Evolutionary conservation across 2,888 invertebrate genomes (phyloP), one percentile per base, ranked within the genome.

Genomic region (Diaprepes abbreviatus): DNA sequence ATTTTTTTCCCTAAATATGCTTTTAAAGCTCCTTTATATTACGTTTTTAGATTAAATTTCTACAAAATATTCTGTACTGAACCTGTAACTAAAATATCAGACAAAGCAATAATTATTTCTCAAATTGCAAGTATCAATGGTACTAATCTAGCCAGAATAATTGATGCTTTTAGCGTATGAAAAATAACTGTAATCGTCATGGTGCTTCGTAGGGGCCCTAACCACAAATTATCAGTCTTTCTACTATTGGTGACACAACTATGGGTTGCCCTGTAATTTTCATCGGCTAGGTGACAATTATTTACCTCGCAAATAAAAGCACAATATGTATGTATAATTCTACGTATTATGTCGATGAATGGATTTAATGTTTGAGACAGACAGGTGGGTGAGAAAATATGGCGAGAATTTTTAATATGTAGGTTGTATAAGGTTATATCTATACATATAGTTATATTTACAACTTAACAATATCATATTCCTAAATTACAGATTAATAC

Each of bases 241-340:
- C 52, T 55, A 31, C 67, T 33, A 67, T 67, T 67, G 67, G 62
- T 67, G 67, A 62, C 67, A 67, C 67, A 67, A 62, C 67, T 38
- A 40, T 36, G 19, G 24, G 31, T 40, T 66, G 66, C 59, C 66
- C 66, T 66, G 50, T 66, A 66, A 66, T 66, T 66, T 66, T 38
- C 38, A n/a, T 66, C 66, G 66, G 66, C 52, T 31, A 58, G 35
- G 54, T 60, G 62, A 67, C 67, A 67, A 67, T 67, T 54, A 67
- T 67, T 62, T 10, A 45, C 31, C 38, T 59, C 6, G 59, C 43
- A 33, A 62, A 54, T 38, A 55, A 62, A 62, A 54, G 36, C 43
- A 24, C 52, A 12, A 45, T 45, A 48, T 63, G n/a, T 28, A 19
- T 38, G 36, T 59, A 50, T 66, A 65, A 58, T 66, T 58, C 52